Conservation (phyloP, 2,888 invertebrate genomes). For the Andrena bicolor region DNA sequence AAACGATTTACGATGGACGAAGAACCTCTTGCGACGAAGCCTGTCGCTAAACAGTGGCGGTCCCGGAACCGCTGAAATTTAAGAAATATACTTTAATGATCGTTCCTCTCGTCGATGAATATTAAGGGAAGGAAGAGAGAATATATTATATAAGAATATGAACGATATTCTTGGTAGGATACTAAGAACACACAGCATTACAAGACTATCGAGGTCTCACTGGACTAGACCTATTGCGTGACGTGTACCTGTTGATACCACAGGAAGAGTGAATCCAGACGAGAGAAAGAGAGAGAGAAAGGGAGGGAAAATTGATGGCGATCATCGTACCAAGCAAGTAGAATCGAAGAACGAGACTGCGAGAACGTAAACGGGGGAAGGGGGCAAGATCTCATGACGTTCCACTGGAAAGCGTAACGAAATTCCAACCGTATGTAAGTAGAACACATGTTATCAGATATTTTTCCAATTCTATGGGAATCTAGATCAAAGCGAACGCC, state of each 20-base stretch:
- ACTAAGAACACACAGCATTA: constrained; percentile 42
- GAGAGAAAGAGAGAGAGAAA: not conserved
- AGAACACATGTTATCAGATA: constrained; percentile 78
- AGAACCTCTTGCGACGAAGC: constrained; percentile 45
- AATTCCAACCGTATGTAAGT: constrained; percentile 77
- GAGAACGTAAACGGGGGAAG: constrained; percentile 13
- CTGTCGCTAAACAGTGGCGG: constrained; percentile 50
- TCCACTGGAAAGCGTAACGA: constrained; percentile 77
- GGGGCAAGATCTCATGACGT: constrained; percentile 71
- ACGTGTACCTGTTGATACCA: constrained; percentile 50
- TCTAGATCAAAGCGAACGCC: constrained; percentile 73
- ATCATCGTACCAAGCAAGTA: constrained; percentile 38
- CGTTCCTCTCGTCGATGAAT: constrained; percentile 64
- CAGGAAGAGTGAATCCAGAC: constrained; percentile 36
- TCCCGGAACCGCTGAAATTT: constrained; percentile 49
- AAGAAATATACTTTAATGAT: constrained; percentile 54
- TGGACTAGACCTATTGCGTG: constrained; percentile 37
- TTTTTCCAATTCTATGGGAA: constrained; percentile 81
- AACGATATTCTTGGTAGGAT: constrained; percentile 59
- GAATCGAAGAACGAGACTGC: constrained; percentile 5
- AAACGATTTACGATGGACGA: constrained; percentile 49
- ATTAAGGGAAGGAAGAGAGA: constrained; percentile 35
- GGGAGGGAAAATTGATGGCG: constrained; percentile 13
- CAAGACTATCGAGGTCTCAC: constrained; percentile 39
- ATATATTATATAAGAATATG: constrained; percentile 54